Base-by-base conservation (phyloP, 1,140 invertebrate species). In the Caerostris darwini region DNA sequence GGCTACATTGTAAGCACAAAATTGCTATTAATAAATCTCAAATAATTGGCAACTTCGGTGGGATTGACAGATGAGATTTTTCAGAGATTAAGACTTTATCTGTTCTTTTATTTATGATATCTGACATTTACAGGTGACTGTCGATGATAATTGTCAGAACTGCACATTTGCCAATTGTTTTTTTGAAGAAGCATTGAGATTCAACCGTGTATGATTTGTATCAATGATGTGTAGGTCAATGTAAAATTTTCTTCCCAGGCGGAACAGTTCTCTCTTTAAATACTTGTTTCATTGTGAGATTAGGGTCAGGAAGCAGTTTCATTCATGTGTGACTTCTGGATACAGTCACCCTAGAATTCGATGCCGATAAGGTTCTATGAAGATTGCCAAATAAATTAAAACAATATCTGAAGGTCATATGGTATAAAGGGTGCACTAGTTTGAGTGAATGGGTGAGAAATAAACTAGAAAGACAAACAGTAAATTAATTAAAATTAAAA, bases 201-300 rank as follows among this genome's bases (percentile, higher is more conserved):
- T 77, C 50, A 50, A 50, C 34, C 10, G 34, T 77, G 71, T 50
- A 77, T 50, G 71, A 53, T 77, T 77, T 77, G 19, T 53, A 50
- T 50, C 53, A 12, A 5, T 50, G 34, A 53, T 53, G 71, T 53
- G 50, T 50, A 77, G 34, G 71, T 53, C 71, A 77, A 12, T 77
- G 34, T 77, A 53, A 77, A 53, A 53, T 77, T 77, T 8, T 10
- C 4, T 14, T 12, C 10, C 19, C 71, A 77, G 53, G 34, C 50
- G 50, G 50, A 77, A 77, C 69, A 77, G 69, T 77, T 77, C 19
- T 53, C 34, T 77, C 34, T 77, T 77, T 77, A 77, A 77, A 50
- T 53, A 77, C 34, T 77, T 77, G 71, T 77, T 77, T 77, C 71
- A 77, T 53, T 77, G 71, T 77, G 10, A 77, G 71, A 77, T 77